These are phyloP conservation scores for Macrosiphum euphorbiae DNA, from an alignment of 2,888 invertebrate species.

Conservation along the genomic window DNA sequence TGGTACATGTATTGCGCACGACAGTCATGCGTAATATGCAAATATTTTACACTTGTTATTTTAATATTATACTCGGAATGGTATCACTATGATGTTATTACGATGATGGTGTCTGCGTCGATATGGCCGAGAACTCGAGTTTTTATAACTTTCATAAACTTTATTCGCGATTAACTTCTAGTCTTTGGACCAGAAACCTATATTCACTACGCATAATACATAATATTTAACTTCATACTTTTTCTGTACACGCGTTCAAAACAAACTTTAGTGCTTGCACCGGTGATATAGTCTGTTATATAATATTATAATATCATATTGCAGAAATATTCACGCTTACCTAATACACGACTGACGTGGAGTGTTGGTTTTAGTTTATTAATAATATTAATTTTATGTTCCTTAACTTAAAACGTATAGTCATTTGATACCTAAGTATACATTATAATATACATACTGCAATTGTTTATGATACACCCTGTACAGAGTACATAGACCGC, in stretches of 20 bases:
- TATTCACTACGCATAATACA: neutral
- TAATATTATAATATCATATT: neutral
- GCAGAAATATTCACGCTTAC: neutral
- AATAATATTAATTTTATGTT: neutral
- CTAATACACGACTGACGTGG: neutral
- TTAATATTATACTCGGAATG: neutral
- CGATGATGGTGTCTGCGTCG: neutral
- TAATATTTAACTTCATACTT: neutral
- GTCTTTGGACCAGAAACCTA: neutral
- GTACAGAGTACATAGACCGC: neutral
- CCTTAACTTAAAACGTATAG: neutral
- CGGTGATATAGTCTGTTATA: neutral
- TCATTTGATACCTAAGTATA: neutral
- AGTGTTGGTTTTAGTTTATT: neutral
- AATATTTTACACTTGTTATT: neutral
- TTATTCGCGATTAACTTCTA: neutral
- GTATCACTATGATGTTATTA: neutral
- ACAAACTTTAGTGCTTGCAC: neutral
- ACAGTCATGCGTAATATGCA: neutral
- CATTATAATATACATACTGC: too few relatives aligned
- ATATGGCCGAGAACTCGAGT: neutral
- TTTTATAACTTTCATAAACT: neutral
- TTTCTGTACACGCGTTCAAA: neutral
- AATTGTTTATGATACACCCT: neutral
- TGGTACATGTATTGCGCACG: neutral